Evolutionary conservation across 2,888 invertebrate genomes (phyloP).

Genomic region (Pachymerium ferrugineum): DNA sequence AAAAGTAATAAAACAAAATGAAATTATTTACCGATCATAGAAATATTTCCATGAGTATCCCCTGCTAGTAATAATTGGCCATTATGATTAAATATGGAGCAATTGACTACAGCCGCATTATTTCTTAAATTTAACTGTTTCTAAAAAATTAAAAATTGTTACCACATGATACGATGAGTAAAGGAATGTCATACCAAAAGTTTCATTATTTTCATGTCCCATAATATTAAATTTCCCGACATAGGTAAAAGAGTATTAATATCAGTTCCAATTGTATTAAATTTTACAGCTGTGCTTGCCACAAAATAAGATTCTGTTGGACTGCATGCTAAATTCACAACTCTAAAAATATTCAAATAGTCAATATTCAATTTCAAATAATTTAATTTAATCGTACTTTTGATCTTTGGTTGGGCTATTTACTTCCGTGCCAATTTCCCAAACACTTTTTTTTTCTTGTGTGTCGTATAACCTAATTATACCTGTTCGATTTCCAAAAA

Average conservation of each 20-base stretch:
- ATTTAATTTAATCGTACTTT: conserved; percentile 39
- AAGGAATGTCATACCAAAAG: conserved; percentile 47
- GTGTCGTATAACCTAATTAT: conserved; percentile 56
- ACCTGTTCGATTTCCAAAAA: conserved; percentile 56
- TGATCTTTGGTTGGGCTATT: conserved; percentile 41
- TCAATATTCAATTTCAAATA: background rate
- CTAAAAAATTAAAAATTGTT: conserved; percentile 29
- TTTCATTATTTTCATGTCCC: conserved; percentile 56
- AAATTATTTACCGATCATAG: conserved; percentile 51
- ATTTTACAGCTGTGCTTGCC: conserved; percentile 43
- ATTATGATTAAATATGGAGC: conserved; percentile 57
- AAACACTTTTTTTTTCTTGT: conserved; percentile 55
- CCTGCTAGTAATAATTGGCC: conserved; percentile 57
- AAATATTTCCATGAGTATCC: conserved; percentile 55
- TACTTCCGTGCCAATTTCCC: conserved; percentile 51
- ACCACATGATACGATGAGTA: background rate
- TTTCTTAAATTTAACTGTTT: conserved; percentile 39
- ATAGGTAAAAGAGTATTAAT: conserved; percentile 44
- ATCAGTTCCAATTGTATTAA: conserved; percentile 28
- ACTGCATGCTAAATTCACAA: conserved; percentile 53
- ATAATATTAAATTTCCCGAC: conserved; percentile 53
- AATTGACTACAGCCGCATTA: conserved; percentile 50
- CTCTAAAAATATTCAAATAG: conserved; percentile 43
- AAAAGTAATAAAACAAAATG: background rate
- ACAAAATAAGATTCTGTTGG: conserved; percentile 52